Conservation (phyloP, 1,140 invertebrate species). For the Meloidogyne hapla region DNA sequence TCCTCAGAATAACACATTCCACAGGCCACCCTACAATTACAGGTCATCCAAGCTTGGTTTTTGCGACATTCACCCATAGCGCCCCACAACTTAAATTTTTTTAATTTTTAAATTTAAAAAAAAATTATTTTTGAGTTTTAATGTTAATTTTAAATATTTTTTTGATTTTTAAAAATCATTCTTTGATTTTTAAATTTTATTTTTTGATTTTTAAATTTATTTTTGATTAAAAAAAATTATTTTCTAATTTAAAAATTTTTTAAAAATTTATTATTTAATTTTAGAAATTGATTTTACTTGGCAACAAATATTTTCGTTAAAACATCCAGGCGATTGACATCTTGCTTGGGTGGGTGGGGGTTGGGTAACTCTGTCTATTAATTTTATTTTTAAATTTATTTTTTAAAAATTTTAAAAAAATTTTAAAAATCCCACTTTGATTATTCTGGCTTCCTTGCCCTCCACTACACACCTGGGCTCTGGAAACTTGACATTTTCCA, state of each 20-base stretch:
- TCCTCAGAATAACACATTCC: conserved; percentile 48
- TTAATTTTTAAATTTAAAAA: neutral
- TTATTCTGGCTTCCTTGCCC: conserved; percentile 26
- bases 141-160: no score
- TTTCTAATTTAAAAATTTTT: neutral
- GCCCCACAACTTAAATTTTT: conserved; percentile 41
- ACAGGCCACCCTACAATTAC: conserved; percentile 51
- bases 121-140: no score
- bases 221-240: neutral
- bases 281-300: conserved; percentile 24
- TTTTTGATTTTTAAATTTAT: no score
- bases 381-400: neutral
- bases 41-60: conserved; percentile 50
- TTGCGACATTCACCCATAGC: conserved; percentile 40
- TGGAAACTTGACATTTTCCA: conserved; percentile 34
- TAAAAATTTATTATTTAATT: neutral
- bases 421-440: neutral
- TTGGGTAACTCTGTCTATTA: conserved; percentile 21
- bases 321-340: conserved; percentile 50
- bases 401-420: neutral
- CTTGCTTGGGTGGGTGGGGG: conserved; percentile 27
- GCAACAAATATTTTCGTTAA: conserved; percentile 52
- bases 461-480: conserved; percentile 31
- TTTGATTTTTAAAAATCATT: no score
- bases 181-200: no score